Conservation (phyloP, 1,140 invertebrate species). For the Danaus melanippus region DNA sequence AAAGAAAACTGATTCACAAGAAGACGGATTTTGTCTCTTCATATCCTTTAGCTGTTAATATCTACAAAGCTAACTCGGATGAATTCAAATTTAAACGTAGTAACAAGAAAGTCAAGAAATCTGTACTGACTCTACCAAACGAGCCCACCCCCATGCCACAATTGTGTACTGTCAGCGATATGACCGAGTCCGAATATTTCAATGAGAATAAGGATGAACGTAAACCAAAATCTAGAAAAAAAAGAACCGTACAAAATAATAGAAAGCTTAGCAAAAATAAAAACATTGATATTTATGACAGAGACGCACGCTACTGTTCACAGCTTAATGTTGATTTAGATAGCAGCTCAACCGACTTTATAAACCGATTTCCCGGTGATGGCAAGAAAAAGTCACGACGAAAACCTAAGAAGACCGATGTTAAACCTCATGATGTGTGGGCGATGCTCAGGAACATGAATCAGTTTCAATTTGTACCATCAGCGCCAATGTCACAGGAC, state of each 20-base stretch:
- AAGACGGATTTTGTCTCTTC: conserved; percentile 38
- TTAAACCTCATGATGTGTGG: conserved; percentile 48
- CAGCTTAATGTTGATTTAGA: conserved; percentile 39
- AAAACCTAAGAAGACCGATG: conserved; percentile 15
- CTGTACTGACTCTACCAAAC: conserved; percentile 50
- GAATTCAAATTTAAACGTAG: conserved; percentile 40
- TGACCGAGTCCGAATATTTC: conserved; percentile 53
- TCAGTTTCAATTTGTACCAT: conserved; percentile 43
- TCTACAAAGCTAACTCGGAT: conserved; percentile 57
- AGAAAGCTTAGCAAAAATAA: conserved; percentile 25
- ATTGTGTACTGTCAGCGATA: conserved; percentile 51
- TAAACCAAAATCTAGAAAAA: conserved; percentile 34
- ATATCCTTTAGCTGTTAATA: conserved; percentile 40
- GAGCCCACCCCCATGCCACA: conserved; percentile 31
- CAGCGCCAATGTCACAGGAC: conserved; percentile 43
- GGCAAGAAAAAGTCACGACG: conserved; percentile 24
- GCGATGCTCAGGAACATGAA: conserved; percentile 49
- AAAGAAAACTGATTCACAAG: conserved; percentile 37
- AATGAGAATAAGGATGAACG: conserved; percentile 22
- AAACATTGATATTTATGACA: conserved; percentile 37
- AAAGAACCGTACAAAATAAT: conserved; percentile 19
- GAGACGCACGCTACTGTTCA: conserved; percentile 37
- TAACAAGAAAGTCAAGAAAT: conserved; percentile 47
- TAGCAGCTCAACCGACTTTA: conserved; percentile 41
- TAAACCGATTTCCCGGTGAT: conserved; percentile 37